Evolutionary conservation across 2,797 vertebrate species (phyloP).

Genomic region (Scolopax bukidnonensis): DNA sequence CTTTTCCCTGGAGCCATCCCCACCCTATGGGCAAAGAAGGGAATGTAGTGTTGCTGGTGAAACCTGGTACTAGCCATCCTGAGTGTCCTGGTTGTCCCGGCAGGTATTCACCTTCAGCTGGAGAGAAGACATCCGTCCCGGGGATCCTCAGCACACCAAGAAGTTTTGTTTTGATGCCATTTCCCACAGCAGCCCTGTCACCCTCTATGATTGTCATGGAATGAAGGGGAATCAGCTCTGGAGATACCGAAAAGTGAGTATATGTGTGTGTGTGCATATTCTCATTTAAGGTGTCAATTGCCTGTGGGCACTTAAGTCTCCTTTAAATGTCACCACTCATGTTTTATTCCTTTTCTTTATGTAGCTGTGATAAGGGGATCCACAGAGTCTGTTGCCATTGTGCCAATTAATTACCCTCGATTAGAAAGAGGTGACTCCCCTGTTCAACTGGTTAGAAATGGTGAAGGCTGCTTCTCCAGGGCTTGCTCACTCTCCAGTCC

Average conservation of each 20-base stretch:
- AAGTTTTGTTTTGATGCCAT: conserved; percentile 94
- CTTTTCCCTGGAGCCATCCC: background rate
- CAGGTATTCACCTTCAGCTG: conserved; percentile 95
- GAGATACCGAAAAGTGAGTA: conserved; percentile 89
- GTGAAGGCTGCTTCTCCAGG: background rate
- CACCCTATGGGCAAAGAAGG: background rate
- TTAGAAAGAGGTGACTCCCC: background rate
- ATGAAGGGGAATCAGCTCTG: conserved; percentile 98
- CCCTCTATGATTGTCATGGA: conserved; percentile 94
- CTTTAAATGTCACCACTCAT: background rate
- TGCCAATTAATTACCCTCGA: background rate
- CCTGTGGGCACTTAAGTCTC: background rate
- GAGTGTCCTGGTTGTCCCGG: background rate
- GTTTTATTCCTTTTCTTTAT: background rate
- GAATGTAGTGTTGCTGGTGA: background rate
- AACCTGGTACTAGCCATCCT: background rate
- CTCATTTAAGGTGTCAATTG: background rate
- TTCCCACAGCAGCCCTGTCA: conserved; percentile 91
- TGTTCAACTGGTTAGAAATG: background rate
- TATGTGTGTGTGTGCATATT: conserved; percentile 17
- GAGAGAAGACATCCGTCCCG: conserved; percentile 92
- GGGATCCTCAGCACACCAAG: conserved; percentile 93
- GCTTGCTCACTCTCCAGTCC: background rate
- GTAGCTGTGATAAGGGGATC: background rate
- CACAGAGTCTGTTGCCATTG: background rate